Evolutionary conservation across 2,113 vertebrate species (phyloP).

Genomic region (Stigmatopora nigra): DNA sequence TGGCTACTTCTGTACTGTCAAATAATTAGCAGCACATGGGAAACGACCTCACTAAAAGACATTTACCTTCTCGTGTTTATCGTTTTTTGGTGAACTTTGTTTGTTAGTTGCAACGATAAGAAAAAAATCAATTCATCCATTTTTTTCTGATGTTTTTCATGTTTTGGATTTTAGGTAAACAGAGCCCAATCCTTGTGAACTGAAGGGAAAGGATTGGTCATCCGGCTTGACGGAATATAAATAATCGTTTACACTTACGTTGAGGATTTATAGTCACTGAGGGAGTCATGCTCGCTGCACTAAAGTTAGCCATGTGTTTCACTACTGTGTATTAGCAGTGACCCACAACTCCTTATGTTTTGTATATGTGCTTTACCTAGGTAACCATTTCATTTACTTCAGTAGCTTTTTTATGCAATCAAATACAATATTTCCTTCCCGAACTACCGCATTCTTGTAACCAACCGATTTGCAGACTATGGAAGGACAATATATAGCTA

Average conservation of each 20-base stretch:
- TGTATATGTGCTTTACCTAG: no score
- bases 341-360: background rate
- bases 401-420: background rate
- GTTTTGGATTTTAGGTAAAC: no score
- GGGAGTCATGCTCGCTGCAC: background rate
- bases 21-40: slow-evolving; percentile 4
- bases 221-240: background rate
- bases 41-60: background rate
- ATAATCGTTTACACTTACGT: background rate
- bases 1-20: background rate
- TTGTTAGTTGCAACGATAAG: background rate
- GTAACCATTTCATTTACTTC: no score
- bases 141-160: no score
- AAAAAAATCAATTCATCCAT: no score
- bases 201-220: no score
- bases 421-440: background rate
- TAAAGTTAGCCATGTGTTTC: background rate
- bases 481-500: background rate
- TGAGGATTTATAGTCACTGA: background rate
- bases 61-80: background rate
- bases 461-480: no score
- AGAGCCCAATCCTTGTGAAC: no score
- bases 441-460: background rate
- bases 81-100: background rate
- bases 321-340: background rate